Base-by-base conservation (phyloP, 2,113 vertebrate genomes). In the Lynx canadensis region DNA sequence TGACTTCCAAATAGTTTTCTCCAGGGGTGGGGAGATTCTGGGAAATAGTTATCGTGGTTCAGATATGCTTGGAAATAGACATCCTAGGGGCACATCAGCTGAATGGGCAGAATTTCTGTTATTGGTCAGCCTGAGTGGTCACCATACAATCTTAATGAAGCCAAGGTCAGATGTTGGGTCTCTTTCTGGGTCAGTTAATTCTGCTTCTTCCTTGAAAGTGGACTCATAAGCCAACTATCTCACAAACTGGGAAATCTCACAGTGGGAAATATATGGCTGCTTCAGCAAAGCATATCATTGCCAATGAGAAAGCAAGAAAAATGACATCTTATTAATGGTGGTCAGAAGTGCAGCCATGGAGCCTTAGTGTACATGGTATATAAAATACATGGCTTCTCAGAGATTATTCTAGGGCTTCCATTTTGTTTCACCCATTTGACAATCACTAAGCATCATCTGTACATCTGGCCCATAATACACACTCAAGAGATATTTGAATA, bases 1-100 rank as follows among this genome's bases (percentile, higher is more conserved):
- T 94, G 94, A 96, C 83, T 96, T 95, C 94, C 91, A 95, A 95
- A 96, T 97, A 78, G 36, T 96, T 96, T 78, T 93, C 60, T 93
- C 19, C 50, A 69, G 91, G 89, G 95, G 71, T 41, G 66, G 79
- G 50, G 80, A 63, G 84, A 84, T 98, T 95, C 97, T 98, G 95
- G 96, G 95, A 98, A 98, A 91, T 71, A 90, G 68, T 82, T 90
- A 92, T 78, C 80, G 71, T 57, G 57, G 84, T 89, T 93, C 41
- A 73, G 1, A 31, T 79, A 66, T 97, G 92, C 84, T 91, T 96
- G 97, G 96, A 98, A 98, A 96, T 96, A 92, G 91, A 82, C 33
- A 76, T 95, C 27, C 33, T n/a, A 38, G 66, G 84, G 33, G 45
- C 52, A 76, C n/a, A 80, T 88, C 68, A 85, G 80, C 92, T 97